Percentiles rank a stretch among this genome's conserved stretches.
phyloP scores from a whole-genome alignment of 2,888 invertebrate genomes.

The Leucoma salicis region DNA sequence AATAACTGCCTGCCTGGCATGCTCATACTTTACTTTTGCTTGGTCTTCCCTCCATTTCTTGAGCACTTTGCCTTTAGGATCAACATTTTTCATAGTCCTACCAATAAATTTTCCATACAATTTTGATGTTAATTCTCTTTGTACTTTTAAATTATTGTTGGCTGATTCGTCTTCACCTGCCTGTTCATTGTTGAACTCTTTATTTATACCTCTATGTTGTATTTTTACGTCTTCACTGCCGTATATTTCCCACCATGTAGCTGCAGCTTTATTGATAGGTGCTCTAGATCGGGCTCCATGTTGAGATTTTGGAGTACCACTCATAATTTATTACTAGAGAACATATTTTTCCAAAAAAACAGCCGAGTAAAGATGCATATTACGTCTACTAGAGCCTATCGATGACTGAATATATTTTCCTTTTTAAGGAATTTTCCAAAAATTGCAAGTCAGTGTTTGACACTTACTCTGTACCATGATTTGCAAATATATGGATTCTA shows the following conservation, averaged over 20 bases:
- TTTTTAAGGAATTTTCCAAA: conserved; percentile 12
- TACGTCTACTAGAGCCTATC: conserved; percentile 14
- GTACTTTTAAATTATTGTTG: conserved; percentile 33
- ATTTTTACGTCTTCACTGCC: conserved; percentile 28
- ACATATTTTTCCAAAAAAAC: background rate
- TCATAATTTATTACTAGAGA: conserved; percentile 37
- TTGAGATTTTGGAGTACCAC: conserved; percentile 39
- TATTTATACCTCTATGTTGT: conserved; percentile 21
- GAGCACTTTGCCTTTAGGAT: conserved; percentile 59
- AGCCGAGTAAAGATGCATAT: conserved; percentile 21
- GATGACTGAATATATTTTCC: conserved; percentile 31
- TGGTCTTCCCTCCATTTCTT: conserved; percentile 68
- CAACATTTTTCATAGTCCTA: conserved; percentile 30
- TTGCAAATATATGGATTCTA: background rate
- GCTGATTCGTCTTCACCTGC: conserved; percentile 42
- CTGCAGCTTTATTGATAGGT: conserved; percentile 56
- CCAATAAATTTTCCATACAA: conserved; percentile 34
- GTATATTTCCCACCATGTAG: conserved; percentile 60
- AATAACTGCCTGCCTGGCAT: conserved; percentile 65
- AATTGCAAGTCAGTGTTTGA: conserved; percentile 45
- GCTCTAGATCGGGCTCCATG: conserved; percentile 64
- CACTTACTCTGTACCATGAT: conserved; percentile 19
- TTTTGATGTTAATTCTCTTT: conserved; percentile 38
- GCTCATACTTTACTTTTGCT: conserved; percentile 60
- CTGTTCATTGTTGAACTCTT: conserved; percentile 12